Base-by-base conservation (phyloP, 2,113 vertebrate genomes). In the Prionailurus bengalensis region DNA sequence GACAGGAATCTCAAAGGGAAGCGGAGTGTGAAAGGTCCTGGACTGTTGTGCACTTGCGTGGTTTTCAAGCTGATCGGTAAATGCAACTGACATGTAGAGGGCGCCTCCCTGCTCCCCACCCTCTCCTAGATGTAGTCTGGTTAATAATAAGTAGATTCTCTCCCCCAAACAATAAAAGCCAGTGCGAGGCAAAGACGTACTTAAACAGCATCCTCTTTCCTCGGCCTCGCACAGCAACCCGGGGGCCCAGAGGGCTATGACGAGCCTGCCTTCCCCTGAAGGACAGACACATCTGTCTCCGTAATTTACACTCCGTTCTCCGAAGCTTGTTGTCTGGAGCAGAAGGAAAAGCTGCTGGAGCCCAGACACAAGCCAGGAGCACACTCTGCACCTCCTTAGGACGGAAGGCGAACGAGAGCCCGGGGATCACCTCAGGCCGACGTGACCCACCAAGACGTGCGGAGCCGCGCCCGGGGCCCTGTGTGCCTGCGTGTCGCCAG, bases 401-500 rank as follows among this genome's bases (percentile, higher is more conserved):
- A 55, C 3, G 33, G 70, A 88, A 95, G 55, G 86, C 4, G 5
- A 81, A 93, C 0, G 11, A 12, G 65, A 71, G 70, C 33, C 23
- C 19, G 1, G 9, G 1, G 53, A 21, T 23, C n/a, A 4, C 19
- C 0, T 13, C 11, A 45, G 45, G 45, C 36, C 2, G 3, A n/a
- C 81, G 25, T 1, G 11, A 53, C 42, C 15, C 27, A 17, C 12
- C 7, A 12, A 36, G n/a, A 19, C 0, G 1, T 0, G 27, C 15
- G 12, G 3, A 23, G 61, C 6, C 29, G 15, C 10, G 23, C 21
- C 29, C 5, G 4, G 5, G 4, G 33, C 1, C 48, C 4, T n/a
- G 0, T 0, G 4, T 0, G 29, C 70, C 29, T 10, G 4, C 6
- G 13, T 16, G 12, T 5, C 31, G 5, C 31, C 17, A 11, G 42